Base-by-base conservation (phyloP, 2,888 invertebrate genomes). In the Polymixis lichenea region DNA sequence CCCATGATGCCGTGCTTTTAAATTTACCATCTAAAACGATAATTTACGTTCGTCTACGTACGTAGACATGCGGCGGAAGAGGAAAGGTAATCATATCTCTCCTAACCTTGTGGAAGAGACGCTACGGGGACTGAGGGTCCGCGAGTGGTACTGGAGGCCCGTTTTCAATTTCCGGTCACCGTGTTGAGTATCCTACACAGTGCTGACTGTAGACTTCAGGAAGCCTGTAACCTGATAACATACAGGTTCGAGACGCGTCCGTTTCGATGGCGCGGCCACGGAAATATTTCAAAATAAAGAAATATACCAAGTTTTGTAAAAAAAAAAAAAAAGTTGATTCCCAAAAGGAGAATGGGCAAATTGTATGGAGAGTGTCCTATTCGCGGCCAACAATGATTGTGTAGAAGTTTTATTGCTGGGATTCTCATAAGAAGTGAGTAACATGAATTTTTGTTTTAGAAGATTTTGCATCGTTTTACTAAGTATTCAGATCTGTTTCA, bases 191-290 rank as follows among this genome's bases (percentile, higher is more conserved):
- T 58, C 38, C 11, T 17, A 51, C 49, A 32, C n/a, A 38, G n/a
- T 17, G n/a, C n/a, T n/a, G n/a, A n/a, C 38, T n/a, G 76, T 32
- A 13, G n/a, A 65, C n/a, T 51, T 43, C n/a, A 32, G 51, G n/a
- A 74, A 28, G 3, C 19, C n/a, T 51, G 1, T 28, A 25, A 28
- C 17, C 28, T 62, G 38, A 43, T 22, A 28, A 17, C 17, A 22
- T 71, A 25, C 0, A 51, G 38, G 13, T 25, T 13, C 22, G n/a
- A 25, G 4, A 32, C 32, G 32, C 4, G 32, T 32, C 32, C 32
- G 32, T 32, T 32, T 32, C 32, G 4, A 32, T 32, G 32, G 32
- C 32, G 32, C 32, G 32, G 32, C 32, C 32, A 32, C 32, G 32
- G 32, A 1, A 4, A 32, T 32, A 32, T 32, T 32, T 32, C 32